These are phyloP conservation scores for Decapterus maruadsi DNA, from an alignment of 2,797 vertebrate genomes.

Conservation along the genomic window DNA sequence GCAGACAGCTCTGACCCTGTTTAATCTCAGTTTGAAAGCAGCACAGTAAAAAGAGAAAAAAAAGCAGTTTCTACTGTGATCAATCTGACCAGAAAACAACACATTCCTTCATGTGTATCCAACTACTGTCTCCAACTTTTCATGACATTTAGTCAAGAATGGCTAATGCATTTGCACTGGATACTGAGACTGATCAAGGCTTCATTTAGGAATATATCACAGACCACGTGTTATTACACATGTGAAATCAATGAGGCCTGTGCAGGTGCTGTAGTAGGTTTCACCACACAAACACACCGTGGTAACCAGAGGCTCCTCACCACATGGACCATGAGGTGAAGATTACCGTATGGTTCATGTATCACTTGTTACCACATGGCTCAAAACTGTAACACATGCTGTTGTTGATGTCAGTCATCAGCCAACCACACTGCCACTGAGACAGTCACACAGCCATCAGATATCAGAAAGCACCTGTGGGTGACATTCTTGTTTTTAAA, in stretches of 20 bases:
- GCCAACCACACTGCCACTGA: neutral
- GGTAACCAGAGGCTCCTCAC: neutral
- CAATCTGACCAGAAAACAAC: neutral
- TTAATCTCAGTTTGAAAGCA: neutral
- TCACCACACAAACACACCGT: neutral
- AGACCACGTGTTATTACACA: neutral
- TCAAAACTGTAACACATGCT: too few species aligned
- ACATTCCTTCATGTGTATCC: neutral
- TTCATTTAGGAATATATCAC: neutral
- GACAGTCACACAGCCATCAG: neutral
- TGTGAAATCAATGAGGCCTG: neutral
- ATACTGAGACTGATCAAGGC: neutral
- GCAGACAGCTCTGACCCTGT: neutral
- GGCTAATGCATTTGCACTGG: neutral
- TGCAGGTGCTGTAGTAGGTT: neutral
- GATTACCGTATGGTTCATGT: neutral
- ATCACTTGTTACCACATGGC: neutral
- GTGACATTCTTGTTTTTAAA: neutral
- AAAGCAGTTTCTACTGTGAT: neutral
- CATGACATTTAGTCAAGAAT: neutral
- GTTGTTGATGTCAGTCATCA: neutral
- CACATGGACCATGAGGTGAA: neutral
- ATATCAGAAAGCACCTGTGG: neutral
- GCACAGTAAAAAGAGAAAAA: neutral
- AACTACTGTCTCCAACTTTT: neutral